Evolutionary conservation across 2,113 vertebrate species (phyloP).

Genomic region (Chinchilla lanigera): DNA sequence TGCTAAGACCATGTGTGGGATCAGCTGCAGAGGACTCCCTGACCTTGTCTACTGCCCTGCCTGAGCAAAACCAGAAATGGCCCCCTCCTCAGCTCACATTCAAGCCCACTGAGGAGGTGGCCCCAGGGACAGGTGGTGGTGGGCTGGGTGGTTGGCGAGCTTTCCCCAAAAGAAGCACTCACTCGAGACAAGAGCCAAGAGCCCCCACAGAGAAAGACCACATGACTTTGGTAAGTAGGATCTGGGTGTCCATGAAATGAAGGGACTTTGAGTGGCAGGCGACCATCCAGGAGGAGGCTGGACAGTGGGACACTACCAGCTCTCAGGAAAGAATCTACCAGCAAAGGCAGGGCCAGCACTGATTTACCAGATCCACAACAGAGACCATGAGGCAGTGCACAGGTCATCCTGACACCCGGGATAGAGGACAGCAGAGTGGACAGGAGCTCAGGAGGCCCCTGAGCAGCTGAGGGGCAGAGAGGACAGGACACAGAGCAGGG

Average conservation of each 20-base stretch:
- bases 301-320: neutral
- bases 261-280: neutral
- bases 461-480: too few relatives aligned
- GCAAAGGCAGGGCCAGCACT: neutral
- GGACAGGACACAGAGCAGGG: neutral
- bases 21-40: neutral
- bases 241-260: neutral
- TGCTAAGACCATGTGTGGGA: rapidly evolving
- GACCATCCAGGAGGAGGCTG: rapidly evolving
- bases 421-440: too few relatives aligned
- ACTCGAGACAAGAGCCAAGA: neutral
- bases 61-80: neutral
- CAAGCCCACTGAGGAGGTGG: neutral
- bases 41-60: too few relatives aligned
- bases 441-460: neutral
- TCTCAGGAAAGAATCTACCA: neutral
- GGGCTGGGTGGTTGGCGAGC: rapidly evolving
- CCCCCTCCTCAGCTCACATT: too few relatives aligned
- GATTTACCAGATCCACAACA: neutral
- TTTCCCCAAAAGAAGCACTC: neutral
- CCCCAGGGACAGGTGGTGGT: neutral
- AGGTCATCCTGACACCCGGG: neutral
- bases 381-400: neutral
- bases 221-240: neutral
- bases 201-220: neutral